Conservation (phyloP, 2,888 invertebrate genomes). For the Strigamia maritima region DNA sequence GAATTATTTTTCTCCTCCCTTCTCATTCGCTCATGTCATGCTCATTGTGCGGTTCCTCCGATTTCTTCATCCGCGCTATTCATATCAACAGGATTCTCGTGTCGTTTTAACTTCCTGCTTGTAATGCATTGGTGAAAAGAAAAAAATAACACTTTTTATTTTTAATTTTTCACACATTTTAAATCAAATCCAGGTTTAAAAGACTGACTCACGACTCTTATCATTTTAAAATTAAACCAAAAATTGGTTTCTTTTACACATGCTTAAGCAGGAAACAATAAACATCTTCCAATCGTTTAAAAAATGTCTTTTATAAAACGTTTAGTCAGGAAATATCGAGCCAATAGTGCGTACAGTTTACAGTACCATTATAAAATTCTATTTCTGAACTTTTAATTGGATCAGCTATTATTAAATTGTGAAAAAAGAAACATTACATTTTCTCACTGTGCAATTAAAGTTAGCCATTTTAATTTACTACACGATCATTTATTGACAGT, state of each 20-base stretch:
- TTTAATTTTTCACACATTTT: neutral
- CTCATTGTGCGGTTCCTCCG: conserved; percentile 11
- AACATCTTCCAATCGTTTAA: neutral
- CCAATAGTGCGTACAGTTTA: neutral
- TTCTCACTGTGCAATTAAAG: neutral
- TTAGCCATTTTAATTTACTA: neutral
- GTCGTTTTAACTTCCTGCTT: neutral
- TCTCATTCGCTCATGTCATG: neutral
- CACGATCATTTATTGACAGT: neutral
- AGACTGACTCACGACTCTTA: neutral
- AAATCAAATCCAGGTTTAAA: neutral
- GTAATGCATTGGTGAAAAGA: neutral
- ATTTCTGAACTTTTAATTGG: neutral
- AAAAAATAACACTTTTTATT: neutral
- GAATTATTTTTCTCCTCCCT: neutral
- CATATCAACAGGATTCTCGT: conserved; percentile 16
- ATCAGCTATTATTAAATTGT: neutral
- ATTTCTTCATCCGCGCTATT: conserved; percentile 20
- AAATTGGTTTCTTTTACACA: neutral
- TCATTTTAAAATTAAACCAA: neutral
- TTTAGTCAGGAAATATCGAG: neutral
- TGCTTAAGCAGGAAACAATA: neutral
- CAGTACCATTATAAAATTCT: no score
- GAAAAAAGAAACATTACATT: neutral
- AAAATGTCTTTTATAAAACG: neutral